These are phyloP conservation scores for Drosophila mimica DNA, from an alignment of 2,888 invertebrate genomes.

Conservation along the genomic window DNA sequence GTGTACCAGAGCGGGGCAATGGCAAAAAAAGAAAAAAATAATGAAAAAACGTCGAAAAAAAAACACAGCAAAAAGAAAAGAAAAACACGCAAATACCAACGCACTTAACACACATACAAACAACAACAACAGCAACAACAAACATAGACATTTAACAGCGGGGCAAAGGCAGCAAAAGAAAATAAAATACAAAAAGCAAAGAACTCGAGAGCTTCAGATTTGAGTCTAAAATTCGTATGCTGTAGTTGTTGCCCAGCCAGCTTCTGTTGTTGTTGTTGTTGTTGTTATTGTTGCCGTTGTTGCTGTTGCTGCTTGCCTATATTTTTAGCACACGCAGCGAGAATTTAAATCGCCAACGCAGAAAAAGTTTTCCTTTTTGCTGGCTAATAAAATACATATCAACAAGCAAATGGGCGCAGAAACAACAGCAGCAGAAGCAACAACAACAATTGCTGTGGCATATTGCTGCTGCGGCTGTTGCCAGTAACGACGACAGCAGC, in stretches of 20 bases:
- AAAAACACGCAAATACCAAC: slow-evolving; percentile 74
- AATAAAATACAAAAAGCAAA: slow-evolving; percentile 30
- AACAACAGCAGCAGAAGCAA: slow-evolving; percentile 40
- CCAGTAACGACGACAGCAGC: slow-evolving; percentile 36
- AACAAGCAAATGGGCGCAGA: slow-evolving; percentile 65
- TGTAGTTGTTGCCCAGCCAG: slow-evolving; percentile 23
- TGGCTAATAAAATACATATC: slow-evolving; percentile 73
- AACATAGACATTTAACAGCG: slow-evolving; percentile 56
- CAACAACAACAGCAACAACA: slow-evolving; percentile 48
- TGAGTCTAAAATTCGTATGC: slow-evolving; percentile 34
- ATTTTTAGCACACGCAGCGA: slow-evolving; percentile 64
- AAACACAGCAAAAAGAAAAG: slow-evolving; percentile 4
- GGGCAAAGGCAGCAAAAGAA: slow-evolving; percentile 35
- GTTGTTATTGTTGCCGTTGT: slow-evolving; percentile 11
- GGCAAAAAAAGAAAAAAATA: slow-evolving; percentile 14
- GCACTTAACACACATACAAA: slow-evolving; percentile 79
- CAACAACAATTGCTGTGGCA: slow-evolving; percentile 55
- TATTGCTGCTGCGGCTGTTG: slow-evolving; percentile 43
- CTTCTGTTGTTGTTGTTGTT: slow-evolving; percentile 21
- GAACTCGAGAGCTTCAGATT: slow-evolving; percentile 47
- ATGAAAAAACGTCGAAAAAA: slow-evolving; percentile 13
- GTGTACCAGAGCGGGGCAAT: slow-evolving; percentile 28
- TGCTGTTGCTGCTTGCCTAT: slow-evolving; percentile 35
- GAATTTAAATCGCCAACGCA: slow-evolving; percentile 66
- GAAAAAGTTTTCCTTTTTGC: slow-evolving; percentile 35